A percentile compares a stretch with the other conserved stretches of the same genome.
Conservation (phyloP, 2,888 invertebrate species). For the Abrostola triplasia region DNA sequence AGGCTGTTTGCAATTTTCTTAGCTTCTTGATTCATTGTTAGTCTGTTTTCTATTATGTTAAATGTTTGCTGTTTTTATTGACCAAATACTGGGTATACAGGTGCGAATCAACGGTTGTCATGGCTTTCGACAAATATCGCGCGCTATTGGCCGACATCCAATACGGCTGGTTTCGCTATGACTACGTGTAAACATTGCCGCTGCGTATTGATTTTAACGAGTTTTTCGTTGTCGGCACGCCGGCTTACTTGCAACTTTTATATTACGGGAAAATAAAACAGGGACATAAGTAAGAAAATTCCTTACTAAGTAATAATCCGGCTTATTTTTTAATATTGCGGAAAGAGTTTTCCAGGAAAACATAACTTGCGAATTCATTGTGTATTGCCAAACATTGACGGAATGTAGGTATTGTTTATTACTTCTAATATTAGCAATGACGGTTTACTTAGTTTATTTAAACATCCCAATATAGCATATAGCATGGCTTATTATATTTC, state of each 20-base stretch:
- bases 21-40: conserved; percentile 72
- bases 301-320: conserved; percentile 34
- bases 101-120: conserved; percentile 70
- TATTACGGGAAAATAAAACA: conserved; percentile 33
- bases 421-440: no score
- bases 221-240: conserved; percentile 53
- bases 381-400: no score
- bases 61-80: conserved; percentile 61
- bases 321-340: conserved; percentile 12
- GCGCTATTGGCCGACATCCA: conserved; percentile 70
- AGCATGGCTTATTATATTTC: background rate
- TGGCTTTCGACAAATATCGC: conserved; percentile 70
- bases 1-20: conserved; percentile 77
- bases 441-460: background rate
- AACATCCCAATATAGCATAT: background rate
- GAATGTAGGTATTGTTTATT: no score
- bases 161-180: conserved; percentile 75
- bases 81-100: conserved; percentile 69
- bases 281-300: conserved; percentile 29
- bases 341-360: no score
- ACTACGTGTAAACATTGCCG: conserved; percentile 75
- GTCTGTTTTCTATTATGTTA: conserved; percentile 39
- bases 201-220: conserved; percentile 73
- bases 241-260: conserved; percentile 45
- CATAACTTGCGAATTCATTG: no score